Conservation (phyloP, 2,888 invertebrate species). For the Andrena praecox region DNA sequence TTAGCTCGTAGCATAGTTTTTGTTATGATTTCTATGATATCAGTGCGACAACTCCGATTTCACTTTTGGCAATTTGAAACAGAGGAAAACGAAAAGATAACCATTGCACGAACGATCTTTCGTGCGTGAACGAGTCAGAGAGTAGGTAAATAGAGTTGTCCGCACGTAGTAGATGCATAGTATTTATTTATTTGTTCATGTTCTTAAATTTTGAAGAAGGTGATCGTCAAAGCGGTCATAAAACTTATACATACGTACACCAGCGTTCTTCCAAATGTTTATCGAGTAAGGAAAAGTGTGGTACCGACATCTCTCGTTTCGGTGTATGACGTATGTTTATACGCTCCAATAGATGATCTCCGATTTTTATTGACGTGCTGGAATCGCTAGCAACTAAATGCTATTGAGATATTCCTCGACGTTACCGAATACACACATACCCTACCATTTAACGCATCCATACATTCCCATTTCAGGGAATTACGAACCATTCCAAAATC, state of each 20-base stretch:
- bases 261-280: conserved; percentile 39
- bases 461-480: conserved; percentile 43
- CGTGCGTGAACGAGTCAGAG: not conserved
- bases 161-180: conserved; percentile 54
- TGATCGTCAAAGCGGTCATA: conserved; percentile 55
- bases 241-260: conserved; percentile 41
- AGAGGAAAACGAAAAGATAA: not conserved
- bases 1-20: conserved; percentile 63
- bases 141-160: conserved; percentile 14
- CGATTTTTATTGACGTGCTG: conserved; percentile 56
- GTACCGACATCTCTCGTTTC: conserved; percentile 25
- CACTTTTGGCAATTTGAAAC: not conserved
- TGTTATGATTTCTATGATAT: conserved; percentile 58
- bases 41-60: conserved; percentile 29
- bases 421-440: conserved; percentile 19
- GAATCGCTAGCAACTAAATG: conserved; percentile 15
- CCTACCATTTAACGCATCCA: conserved; percentile 33
- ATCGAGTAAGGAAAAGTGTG: conserved; percentile 3
- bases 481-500: conserved; percentile 83
- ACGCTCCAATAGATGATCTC: conserved; percentile 52
- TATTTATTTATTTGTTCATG: conserved; percentile 81
- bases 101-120: not conserved
- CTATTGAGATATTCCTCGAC: conserved; percentile 18
- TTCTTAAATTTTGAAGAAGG: conserved; percentile 67
- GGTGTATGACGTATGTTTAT: conserved; percentile 11